Conservation (phyloP, 2,888 invertebrate genomes). For the Leucophenga maculata region DNA sequence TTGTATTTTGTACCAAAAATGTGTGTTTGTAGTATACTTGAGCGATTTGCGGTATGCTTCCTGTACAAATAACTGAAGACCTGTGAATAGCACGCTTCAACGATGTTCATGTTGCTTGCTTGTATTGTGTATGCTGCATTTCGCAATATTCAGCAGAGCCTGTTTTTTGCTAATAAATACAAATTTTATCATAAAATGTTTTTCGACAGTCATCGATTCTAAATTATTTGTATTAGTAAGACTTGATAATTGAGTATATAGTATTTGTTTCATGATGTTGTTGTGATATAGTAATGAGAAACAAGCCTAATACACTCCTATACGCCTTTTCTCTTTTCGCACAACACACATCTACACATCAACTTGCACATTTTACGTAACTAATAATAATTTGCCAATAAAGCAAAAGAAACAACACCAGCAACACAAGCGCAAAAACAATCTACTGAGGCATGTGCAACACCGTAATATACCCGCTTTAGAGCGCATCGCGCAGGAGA, state of each 20-base stretch:
- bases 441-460: conserved; percentile 12
- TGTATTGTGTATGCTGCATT: no score
- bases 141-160: no score
- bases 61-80: no score
- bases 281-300: conserved; percentile 12
- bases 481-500: conserved; percentile 14
- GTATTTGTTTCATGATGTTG: neutral
- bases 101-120: no score
- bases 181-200: no score
- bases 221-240: neutral
- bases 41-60: no score
- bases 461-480: conserved; percentile 33
- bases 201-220: no score
- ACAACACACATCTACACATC: conserved; percentile 7
- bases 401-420: neutral
- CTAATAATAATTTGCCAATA: no score
- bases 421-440: conserved; percentile 9
- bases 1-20: no score
- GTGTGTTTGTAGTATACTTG: no score
- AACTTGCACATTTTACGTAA: neutral
- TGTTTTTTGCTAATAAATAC: neutral
- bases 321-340: neutral
- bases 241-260: no score
- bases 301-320: neutral
- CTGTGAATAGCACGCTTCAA: no score